Evolutionary conservation across 2,888 invertebrate species (phyloP).

Genomic region (Melanostoma scalare): DNA sequence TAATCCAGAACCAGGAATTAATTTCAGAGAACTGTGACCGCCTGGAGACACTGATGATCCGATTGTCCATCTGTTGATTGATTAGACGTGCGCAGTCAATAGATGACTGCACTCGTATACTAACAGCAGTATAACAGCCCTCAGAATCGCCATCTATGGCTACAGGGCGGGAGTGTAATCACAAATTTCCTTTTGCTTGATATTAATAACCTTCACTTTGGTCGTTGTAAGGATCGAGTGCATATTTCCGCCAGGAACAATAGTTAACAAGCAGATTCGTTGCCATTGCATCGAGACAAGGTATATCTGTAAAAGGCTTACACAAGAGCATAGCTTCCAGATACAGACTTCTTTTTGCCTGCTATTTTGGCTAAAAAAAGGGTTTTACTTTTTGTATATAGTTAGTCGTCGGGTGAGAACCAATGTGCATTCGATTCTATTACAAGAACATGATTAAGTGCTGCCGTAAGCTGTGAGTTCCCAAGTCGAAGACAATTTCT

Average conservation of each 20-base stretch:
- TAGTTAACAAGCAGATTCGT: conserved; percentile 58
- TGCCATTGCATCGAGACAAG: conserved; percentile 10
- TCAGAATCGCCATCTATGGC: conserved; percentile 21
- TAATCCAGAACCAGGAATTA: conserved; percentile 68
- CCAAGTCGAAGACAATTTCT: conserved; percentile 72
- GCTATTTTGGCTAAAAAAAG: conserved; percentile 3
- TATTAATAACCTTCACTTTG: conserved; percentile 58
- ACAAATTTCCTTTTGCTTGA: conserved; percentile 32
- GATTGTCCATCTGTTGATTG: conserved; percentile 71
- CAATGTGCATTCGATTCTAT: conserved; percentile 58
- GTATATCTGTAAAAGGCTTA: conserved; percentile 4
- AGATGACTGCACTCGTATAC: conserved; percentile 26
- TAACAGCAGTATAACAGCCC: neutral
- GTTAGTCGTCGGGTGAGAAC: conserved; percentile 43
- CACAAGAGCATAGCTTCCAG: conserved; percentile 54
- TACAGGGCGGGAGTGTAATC: conserved; percentile 40
- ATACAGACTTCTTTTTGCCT: conserved; percentile 29
- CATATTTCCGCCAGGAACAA: conserved; percentile 50
- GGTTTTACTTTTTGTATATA: conserved; percentile 11
- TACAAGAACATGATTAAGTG: conserved; percentile 70
- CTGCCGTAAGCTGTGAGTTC: conserved; percentile 70
- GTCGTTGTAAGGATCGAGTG: conserved; percentile 34
- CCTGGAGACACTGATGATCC: conserved; percentile 70
- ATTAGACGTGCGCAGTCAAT: conserved; percentile 63
- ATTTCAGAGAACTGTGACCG: conserved; percentile 63